Evolutionary conservation across 1,140 invertebrate species (phyloP).

Genomic region (Pseudomyrmex sp.): DNA sequence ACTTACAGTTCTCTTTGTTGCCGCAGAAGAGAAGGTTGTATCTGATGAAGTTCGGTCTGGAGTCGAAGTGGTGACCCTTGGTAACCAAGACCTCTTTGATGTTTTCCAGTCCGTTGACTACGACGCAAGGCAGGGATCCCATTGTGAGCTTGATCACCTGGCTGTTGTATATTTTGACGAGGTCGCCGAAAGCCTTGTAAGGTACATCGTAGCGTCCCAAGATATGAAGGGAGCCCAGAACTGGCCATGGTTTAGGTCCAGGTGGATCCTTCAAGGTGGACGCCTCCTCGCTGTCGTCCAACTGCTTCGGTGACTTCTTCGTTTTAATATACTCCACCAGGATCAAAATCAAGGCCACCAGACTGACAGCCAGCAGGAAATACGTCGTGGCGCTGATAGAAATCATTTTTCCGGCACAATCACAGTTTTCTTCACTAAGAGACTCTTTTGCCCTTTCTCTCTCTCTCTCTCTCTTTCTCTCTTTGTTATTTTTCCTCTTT

Average conservation of each 20-base stretch:
- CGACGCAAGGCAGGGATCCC: constrained; percentile 87
- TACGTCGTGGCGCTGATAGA: constrained; percentile 76
- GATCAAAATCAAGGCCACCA: constrained; percentile 74
- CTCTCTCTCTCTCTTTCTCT: neutral
- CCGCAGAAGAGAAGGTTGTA: constrained; percentile 88
- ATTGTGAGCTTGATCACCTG: constrained; percentile 87
- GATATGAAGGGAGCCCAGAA: constrained; percentile 87
- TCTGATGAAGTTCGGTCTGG: constrained; percentile 88
- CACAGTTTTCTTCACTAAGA: constrained; percentile 41
- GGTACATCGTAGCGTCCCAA: constrained; percentile 87
- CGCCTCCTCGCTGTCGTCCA: constrained; percentile 55
- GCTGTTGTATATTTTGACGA: constrained; percentile 86
- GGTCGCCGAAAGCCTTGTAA: constrained; percentile 87
- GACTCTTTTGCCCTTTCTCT: neutral
- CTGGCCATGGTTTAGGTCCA: constrained; percentile 86
- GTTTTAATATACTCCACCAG: constrained; percentile 71
- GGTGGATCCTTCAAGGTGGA: constrained; percentile 82
- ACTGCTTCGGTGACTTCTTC: constrained; percentile 61
- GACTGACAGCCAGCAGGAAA: constrained; percentile 68
- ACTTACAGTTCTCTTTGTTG: constrained; percentile 89
- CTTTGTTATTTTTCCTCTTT: neutral
- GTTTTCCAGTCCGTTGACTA: constrained; percentile 88
- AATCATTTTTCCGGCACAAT: constrained; percentile 58
- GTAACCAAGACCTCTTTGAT: constrained; percentile 88
- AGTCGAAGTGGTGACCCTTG: constrained; percentile 88